Evolutionary conservation across 2,797 vertebrate species (phyloP).

Genomic region (Pipistrellus nathusii): DNA sequence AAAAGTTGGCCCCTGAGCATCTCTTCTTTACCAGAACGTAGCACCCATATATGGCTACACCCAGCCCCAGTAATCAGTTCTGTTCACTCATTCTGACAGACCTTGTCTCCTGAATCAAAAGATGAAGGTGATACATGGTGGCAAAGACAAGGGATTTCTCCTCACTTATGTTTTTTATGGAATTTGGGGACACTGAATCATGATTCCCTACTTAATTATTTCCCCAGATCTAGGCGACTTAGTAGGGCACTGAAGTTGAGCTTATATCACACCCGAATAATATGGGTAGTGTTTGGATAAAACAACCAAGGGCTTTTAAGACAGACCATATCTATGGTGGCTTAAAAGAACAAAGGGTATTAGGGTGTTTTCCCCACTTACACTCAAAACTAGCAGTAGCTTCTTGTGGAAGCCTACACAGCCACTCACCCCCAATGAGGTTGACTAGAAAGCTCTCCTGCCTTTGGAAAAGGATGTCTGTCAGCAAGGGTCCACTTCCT

Average conservation of each 20-base stretch:
- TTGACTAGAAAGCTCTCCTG: not conserved
- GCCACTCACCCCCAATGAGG: not conserved
- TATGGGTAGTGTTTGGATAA: not conserved
- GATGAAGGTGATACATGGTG: not conserved
- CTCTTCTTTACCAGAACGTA: conserved; percentile 3
- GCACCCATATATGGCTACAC: not conserved
- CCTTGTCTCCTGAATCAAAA: not conserved
- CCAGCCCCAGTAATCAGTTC: not conserved
- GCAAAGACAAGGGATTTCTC: not conserved
- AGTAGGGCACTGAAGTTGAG: not conserved
- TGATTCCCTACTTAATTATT: not conserved
- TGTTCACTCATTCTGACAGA: not conserved
- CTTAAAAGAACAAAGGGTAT: not conserved
- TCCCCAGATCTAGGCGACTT: not conserved
- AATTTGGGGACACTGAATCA: not conserved
- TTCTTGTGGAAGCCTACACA: not conserved
- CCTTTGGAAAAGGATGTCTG: not conserved
- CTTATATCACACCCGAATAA: not conserved
- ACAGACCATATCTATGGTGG: not conserved
- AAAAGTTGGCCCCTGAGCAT: not conserved
- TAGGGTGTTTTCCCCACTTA: not conserved
- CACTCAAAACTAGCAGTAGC: not conserved
- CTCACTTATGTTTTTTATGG: not conserved
- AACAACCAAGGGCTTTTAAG: not conserved
- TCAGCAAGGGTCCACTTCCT: not conserved